These are phyloP conservation scores for Melanogrammus aeglefinus DNA, from an alignment of 2,797 vertebrate species.

Conservation along the genomic window DNA sequence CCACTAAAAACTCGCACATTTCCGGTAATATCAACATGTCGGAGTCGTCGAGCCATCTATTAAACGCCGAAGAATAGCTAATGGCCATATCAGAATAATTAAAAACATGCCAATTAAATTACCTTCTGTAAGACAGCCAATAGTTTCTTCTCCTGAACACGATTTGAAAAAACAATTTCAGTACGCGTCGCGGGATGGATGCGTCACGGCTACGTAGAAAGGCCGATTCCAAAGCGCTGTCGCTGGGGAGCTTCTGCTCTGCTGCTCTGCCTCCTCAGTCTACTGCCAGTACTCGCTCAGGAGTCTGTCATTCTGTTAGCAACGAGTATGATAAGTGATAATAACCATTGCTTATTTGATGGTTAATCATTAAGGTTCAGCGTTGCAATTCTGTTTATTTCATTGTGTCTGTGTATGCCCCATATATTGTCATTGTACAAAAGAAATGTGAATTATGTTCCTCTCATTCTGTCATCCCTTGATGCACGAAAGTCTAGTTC, in stretches of 20 bases:
- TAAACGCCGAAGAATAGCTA: not conserved
- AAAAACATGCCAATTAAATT: constrained; percentile 40
- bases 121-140: constrained; percentile 55
- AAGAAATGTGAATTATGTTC: not conserved
- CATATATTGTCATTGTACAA: not conserved
- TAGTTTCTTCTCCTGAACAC: constrained; percentile 50
- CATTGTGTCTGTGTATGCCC: not conserved
- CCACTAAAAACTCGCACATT: constrained; percentile 46
- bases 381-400: not conserved
- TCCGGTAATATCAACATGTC: not conserved
- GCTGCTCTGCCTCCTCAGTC: not conserved
- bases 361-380: not conserved
- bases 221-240: not conserved
- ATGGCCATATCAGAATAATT: not conserved
- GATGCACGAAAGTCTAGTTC: not conserved
- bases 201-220: constrained; percentile 47
- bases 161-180: constrained; percentile 61
- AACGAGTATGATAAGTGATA: not conserved
- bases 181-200: constrained; percentile 57
- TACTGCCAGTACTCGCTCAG: not conserved
- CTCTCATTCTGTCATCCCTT: not conserved
- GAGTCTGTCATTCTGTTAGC: not conserved
- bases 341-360: not conserved
- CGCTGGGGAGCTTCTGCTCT: not conserved
- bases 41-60: not conserved